Evolutionary conservation across 2,888 invertebrate genomes (phyloP).

Genomic region (Parthenolecanium corni): DNA sequence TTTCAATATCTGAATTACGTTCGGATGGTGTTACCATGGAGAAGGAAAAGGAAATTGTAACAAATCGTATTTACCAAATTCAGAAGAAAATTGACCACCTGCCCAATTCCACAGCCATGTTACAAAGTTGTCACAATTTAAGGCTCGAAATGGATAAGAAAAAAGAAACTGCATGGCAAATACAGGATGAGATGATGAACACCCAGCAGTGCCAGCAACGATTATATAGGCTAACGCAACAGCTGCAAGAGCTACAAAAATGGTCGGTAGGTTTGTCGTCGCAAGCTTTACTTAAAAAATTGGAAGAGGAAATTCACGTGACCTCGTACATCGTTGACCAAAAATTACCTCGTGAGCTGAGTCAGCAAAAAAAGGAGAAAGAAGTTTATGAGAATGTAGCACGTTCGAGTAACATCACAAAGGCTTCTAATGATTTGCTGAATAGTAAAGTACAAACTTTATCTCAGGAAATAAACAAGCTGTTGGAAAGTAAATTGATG

Average conservation of each 20-base stretch:
- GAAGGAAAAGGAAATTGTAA: conserved; percentile 67
- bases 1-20: conserved; percentile 62
- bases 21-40: conserved; percentile 78
- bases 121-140: conserved; percentile 43
- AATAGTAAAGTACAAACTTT: conserved; percentile 46
- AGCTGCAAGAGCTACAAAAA: conserved; percentile 39
- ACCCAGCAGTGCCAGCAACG: conserved; percentile 44
- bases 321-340: conserved; percentile 64
- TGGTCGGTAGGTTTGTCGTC: conserved; percentile 5
- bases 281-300: conserved; percentile 51
- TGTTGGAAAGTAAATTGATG: conserved; percentile 59
- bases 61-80: conserved; percentile 47
- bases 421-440: conserved; percentile 51
- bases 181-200: conserved; percentile 45
- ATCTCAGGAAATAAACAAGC: conserved; percentile 50
- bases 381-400: conserved; percentile 57
- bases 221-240: conserved; percentile 52
- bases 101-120: conserved; percentile 52
- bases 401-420: conserved; percentile 52
- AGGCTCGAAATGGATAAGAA: conserved; percentile 49
- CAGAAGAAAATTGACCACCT: conserved; percentile 50
- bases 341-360: conserved; percentile 63
- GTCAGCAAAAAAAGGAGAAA: conserved; percentile 50
- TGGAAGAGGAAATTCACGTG: conserved; percentile 65
- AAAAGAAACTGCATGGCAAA: conserved; percentile 46